phyloP scores from a whole-genome alignment of 64 coral and sea anemone species.

The Montipora cactus region DNA sequence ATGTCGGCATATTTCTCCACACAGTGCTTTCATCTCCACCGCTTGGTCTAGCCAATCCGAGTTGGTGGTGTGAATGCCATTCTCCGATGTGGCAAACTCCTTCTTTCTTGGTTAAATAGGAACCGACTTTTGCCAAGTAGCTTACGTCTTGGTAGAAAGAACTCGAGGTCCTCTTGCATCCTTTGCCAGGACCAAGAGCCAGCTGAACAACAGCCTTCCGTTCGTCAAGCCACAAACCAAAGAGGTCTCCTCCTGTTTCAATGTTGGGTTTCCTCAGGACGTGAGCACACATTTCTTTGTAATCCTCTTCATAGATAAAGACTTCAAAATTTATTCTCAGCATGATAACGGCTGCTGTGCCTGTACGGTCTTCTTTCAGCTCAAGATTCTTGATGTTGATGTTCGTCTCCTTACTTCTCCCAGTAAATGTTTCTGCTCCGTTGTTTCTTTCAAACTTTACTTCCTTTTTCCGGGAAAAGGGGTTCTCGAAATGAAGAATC shows the following conservation, averaged over 20 bases:
- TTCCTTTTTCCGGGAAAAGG: not conserved
- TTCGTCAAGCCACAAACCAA: constrained; percentile 64
- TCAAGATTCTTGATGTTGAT: not conserved
- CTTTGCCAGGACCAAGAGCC: constrained; percentile 45
- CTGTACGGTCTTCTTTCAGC: not conserved
- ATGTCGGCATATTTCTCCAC: constrained; percentile 65
- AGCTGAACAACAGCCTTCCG: constrained; percentile 60
- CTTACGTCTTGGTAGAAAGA: constrained; percentile 60
- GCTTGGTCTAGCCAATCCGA: constrained; percentile 73
- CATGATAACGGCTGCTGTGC: too few species aligned
- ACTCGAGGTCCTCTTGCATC: not conserved
- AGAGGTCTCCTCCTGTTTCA: constrained; percentile 67
- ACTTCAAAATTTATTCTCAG: not conserved
- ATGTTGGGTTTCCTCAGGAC: constrained; percentile 46
- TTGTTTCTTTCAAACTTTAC: not conserved
- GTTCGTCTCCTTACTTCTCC: not conserved
- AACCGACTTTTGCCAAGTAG: constrained; percentile 42
- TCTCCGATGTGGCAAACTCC: constrained; percentile 68
- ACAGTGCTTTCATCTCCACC: constrained; percentile 81
- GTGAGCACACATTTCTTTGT: constrained; percentile 10
- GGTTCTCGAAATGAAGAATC: not conserved
- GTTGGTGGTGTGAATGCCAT: constrained; percentile 72
- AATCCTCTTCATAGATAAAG: constrained; percentile 49
- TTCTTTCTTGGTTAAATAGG: constrained; percentile 16
- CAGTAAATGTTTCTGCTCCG: not conserved